These are phyloP conservation scores for Drosophila truncata DNA, from an alignment of 1,140 invertebrate species.

Conservation along the genomic window DNA sequence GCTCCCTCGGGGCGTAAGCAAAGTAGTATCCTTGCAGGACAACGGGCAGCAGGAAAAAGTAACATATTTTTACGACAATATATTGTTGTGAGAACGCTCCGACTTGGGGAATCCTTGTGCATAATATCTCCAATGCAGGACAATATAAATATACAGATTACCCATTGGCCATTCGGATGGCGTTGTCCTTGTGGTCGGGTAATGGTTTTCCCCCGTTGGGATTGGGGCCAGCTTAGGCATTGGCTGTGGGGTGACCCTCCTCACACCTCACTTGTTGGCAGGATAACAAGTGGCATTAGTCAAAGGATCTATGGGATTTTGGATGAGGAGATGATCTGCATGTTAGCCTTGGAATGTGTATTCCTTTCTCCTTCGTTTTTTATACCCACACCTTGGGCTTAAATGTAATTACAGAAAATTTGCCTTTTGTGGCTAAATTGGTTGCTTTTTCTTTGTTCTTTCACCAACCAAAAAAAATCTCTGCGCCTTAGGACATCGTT, in stretches of 20 bases:
- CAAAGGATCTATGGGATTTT: conserved; percentile 40
- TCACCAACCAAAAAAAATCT: conserved; percentile 39
- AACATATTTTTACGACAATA: conserved; percentile 84
- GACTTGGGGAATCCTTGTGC: conserved; percentile 72
- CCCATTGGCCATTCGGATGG: conserved; percentile 47
- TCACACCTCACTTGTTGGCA: conserved; percentile 29
- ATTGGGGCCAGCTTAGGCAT: conserved; percentile 32
- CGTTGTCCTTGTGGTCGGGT: conserved; percentile 53
- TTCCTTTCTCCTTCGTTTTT: not conserved
- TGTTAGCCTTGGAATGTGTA: conserved; percentile 23
- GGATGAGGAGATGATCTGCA: conserved; percentile 57
- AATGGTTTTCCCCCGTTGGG: conserved; percentile 49
- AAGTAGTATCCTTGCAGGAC: conserved; percentile 66
- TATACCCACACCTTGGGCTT: conserved; percentile 57
- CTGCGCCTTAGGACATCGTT: conserved; percentile 36
- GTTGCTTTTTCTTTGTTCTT: conserved; percentile 40
- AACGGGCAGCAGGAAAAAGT: conserved; percentile 49
- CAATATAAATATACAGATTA: conserved; percentile 84
- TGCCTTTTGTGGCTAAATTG: conserved; percentile 73
- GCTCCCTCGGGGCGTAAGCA: conserved; percentile 82
- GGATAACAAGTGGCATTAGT: conserved; percentile 64
- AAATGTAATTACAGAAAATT: conserved; percentile 74
- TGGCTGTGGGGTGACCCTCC: conserved; percentile 10
- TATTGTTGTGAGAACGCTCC: conserved; percentile 62
- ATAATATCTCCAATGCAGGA: conserved; percentile 70